Percentiles rank a stretch among this genome's conserved stretches.
Conservation (phyloP, 2,888 invertebrate genomes). For the Lithophane ornitopus region DNA sequence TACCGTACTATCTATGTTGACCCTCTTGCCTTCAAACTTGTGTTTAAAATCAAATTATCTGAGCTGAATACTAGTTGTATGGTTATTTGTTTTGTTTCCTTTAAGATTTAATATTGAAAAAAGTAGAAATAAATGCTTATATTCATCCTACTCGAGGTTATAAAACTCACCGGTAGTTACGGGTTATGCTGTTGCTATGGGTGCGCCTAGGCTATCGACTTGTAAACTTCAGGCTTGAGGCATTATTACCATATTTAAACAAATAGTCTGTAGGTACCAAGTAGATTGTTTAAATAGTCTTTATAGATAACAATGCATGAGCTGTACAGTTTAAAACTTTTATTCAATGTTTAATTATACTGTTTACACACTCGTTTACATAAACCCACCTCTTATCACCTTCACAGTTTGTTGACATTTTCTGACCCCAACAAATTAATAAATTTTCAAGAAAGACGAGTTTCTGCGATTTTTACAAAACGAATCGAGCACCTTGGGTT, state of each 20-base stretch:
- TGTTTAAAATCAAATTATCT: background rate
- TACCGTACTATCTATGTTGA: slow-evolving; percentile 36
- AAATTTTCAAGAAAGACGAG: slow-evolving; percentile 76
- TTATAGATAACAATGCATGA: slow-evolving; percentile 28
- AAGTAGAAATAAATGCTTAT: background rate
- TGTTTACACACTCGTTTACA: slow-evolving; percentile 54
- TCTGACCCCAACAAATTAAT: slow-evolving; percentile 72
- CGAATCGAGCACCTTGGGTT: slow-evolving; percentile 78
- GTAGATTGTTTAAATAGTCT: slow-evolving; percentile 7
- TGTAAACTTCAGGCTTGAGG: slow-evolving; percentile 11
- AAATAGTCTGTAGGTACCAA: slow-evolving; percentile 15
- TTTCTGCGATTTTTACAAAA: slow-evolving; percentile 80
- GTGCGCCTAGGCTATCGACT: background rate
- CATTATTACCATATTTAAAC: slow-evolving; percentile 18
- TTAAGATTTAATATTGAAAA: background rate
- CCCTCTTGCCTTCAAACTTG: background rate
- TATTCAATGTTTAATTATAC: slow-evolving; percentile 50
- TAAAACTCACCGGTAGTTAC: background rate
- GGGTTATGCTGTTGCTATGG: slow-evolving; percentile 18
- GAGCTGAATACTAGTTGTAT: background rate
- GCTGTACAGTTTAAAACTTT: slow-evolving; percentile 24
- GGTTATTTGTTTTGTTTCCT: slow-evolving; percentile 1
- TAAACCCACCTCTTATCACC: slow-evolving; percentile 70
- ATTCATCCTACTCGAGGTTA: background rate
- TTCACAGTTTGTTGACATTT: slow-evolving; percentile 84